Evolutionary conservation across 2,113 vertebrate genomes (phyloP).

Genomic region (Vidua macroura): DNA sequence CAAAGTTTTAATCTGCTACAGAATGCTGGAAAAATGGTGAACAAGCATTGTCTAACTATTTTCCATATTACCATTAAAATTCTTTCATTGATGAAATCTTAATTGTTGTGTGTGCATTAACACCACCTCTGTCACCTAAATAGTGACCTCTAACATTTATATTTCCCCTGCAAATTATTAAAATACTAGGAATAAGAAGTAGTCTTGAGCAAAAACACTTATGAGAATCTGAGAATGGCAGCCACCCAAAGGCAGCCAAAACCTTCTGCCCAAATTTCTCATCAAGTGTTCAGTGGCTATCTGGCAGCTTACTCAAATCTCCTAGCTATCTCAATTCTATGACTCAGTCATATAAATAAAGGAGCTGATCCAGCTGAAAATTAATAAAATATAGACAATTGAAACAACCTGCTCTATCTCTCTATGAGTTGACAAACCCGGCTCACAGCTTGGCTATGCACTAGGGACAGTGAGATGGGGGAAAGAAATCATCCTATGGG

Average conservation of each 20-base stretch:
- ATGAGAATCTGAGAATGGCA: neutral
- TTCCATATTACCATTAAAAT: neutral
- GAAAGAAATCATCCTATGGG: neutral
- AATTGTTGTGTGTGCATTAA: neutral
- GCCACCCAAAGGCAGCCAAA: neutral
- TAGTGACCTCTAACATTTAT: neutral
- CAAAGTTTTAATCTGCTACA: neutral
- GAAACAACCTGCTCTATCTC: neutral
- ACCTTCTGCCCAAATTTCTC: neutral
- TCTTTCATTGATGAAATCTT: neutral
- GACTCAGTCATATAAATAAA: neutral
- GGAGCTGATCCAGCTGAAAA: neutral
- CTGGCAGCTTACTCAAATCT: neutral
- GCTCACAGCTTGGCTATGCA: neutral
- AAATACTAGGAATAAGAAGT: neutral
- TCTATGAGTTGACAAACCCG: neutral
- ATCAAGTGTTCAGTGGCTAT: neutral
- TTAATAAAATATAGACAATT: neutral
- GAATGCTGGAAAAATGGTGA: neutral
- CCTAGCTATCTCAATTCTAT: neutral
- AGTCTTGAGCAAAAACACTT: neutral
- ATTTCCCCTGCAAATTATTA: neutral
- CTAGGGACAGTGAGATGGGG: accelerated
- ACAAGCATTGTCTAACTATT: neutral
- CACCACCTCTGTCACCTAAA: neutral